A percentile compares a stretch with the other conserved stretches of the same genome.
phyloP scores from a whole-genome alignment of 1,140 invertebrate genomes.

The Trichonephila clavipes region DNA sequence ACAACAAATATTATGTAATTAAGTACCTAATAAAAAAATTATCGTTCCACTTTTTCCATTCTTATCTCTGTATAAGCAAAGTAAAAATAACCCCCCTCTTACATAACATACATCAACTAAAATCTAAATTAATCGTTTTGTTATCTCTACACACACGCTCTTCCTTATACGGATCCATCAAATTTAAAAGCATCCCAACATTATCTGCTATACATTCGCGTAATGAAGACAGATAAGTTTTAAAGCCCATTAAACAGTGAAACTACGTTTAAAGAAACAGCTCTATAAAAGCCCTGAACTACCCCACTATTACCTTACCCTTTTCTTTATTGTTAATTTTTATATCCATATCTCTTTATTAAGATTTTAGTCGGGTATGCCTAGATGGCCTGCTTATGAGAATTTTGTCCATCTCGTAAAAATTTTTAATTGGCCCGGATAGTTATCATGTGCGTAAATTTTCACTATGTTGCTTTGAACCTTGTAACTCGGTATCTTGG shows the following conservation, averaged over 20 bases:
- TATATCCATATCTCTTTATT: constrained; percentile 25
- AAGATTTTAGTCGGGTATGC: neutral
- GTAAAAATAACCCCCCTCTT: neutral
- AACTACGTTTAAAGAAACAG: constrained; percentile 39
- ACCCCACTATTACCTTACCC: neutral
- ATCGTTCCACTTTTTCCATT: neutral
- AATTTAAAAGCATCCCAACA: neutral
- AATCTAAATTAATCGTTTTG: neutral
- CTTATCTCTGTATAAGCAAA: neutral
- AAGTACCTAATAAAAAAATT: too few species aligned
- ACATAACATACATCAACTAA: neutral
- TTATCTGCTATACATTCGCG: constrained; percentile 4
- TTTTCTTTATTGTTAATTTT: constrained; percentile 31
- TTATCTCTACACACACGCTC: neutral
- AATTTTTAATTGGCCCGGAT: constrained; percentile 46
- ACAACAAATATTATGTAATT: too few species aligned
- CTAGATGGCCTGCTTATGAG: neutral
- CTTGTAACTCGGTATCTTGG: neutral
- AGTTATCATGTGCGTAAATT: constrained; percentile 43
- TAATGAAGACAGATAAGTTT: constrained; percentile 62
- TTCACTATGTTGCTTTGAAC: neutral
- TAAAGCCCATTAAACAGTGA: constrained; percentile 46
- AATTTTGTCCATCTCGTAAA: neutral
- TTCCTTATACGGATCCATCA: neutral
- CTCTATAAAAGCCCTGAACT: neutral